These are phyloP conservation scores for Phyllostomus discolor DNA, from an alignment of 2,113 vertebrate species.

Conservation along the genomic window DNA sequence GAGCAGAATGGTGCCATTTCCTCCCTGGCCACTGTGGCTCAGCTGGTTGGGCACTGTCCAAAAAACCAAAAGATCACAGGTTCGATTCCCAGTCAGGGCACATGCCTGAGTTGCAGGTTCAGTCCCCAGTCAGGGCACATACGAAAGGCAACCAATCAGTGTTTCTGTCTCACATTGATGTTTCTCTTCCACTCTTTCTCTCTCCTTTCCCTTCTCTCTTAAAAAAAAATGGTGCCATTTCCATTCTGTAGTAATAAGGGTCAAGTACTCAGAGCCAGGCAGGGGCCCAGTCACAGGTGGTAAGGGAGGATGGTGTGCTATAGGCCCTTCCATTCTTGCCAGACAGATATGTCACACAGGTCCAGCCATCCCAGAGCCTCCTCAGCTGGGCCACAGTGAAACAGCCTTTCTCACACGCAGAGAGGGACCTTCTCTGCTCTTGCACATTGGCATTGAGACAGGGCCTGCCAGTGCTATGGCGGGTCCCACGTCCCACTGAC, in stretches of 20 bases:
- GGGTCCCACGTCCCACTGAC: background rate
- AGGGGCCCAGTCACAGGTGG: background rate
- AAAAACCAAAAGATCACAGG: too few species aligned
- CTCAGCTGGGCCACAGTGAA: background rate
- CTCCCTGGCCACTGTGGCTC: background rate
- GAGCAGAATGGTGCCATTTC: background rate
- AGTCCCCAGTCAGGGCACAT: too few species aligned
- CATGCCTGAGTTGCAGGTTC: too few species aligned
- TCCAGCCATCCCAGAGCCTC: background rate
- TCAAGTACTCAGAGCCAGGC: background rate
- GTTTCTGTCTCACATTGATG: too few species aligned
- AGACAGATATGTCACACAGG: background rate
- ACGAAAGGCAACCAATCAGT: too few species aligned
- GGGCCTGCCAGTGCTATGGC: background rate
- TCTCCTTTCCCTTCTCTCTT: too few species aligned
- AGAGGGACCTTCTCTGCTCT: background rate
- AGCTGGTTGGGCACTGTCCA: too few species aligned
- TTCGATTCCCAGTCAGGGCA: too few species aligned
- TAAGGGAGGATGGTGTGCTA: background rate
- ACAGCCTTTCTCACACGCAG: background rate
- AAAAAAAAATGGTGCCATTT: background rate
- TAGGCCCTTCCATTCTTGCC: background rate
- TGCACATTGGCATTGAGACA: background rate
- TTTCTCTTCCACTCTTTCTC: too few species aligned
- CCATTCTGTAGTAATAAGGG: background rate